These are phyloP conservation scores for Nemotelus pantherinus DNA, from an alignment of 2,888 invertebrate genomes.

Conservation along the genomic window DNA sequence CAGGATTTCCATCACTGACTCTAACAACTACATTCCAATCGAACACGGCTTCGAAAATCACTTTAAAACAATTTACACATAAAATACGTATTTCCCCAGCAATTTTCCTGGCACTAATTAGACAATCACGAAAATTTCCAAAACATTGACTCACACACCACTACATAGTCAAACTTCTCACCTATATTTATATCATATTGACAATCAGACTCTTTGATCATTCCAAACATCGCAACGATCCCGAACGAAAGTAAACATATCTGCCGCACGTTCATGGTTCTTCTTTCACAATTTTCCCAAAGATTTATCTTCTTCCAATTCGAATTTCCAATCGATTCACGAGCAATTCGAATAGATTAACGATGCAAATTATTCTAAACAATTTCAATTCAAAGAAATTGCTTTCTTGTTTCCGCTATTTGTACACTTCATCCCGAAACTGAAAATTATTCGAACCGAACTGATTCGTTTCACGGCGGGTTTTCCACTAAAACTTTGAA, in stretches of 20 bases:
- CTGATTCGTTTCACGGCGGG: background rate
- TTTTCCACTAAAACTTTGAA: slow-evolving; percentile 6
- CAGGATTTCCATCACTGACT: too few species aligned
- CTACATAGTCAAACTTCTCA: background rate
- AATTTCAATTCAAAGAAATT: background rate
- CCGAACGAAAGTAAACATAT: slow-evolving; percentile 11
- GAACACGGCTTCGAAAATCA: too few species aligned
- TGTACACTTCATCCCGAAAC: background rate
- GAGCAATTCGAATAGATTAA: background rate
- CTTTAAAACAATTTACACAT: too few species aligned
- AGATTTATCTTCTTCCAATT: too few species aligned
- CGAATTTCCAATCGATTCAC: too few species aligned
- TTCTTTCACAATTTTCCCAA: too few species aligned
- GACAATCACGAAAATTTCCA: slow-evolving; percentile 13
- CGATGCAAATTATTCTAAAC: background rate
- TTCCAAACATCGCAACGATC: background rate
- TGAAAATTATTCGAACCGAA: background rate
- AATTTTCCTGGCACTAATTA: background rate
- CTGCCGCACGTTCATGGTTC: background rate
- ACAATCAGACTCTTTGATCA: background rate
- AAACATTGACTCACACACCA: slow-evolving; percentile 23
- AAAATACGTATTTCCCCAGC: background rate
- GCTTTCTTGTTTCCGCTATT: background rate
- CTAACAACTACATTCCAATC: too few species aligned
- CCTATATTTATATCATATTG: slow-evolving; percentile 32